These are phyloP conservation scores for Drosophila parvula DNA, from an alignment of 1,140 invertebrate species.

Conservation along the genomic window DNA sequence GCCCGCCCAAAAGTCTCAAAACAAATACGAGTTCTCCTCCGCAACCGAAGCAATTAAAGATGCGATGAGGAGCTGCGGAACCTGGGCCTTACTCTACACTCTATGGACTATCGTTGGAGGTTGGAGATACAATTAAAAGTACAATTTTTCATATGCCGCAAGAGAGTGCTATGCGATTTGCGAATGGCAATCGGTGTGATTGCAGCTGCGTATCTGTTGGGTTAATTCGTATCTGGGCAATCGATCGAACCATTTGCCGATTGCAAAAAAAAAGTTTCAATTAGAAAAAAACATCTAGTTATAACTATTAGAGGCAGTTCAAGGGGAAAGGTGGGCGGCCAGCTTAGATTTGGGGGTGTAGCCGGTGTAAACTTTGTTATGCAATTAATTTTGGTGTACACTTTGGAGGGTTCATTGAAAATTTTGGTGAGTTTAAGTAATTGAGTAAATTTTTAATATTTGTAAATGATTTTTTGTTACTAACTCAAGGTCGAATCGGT, in stretches of 20 bases:
- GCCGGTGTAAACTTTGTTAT: constrained; percentile 52
- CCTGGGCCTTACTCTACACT: neutral
- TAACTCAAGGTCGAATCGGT: too few relatives aligned
- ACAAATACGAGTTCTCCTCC: constrained; percentile 57
- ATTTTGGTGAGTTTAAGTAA: neutral
- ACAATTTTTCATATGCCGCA: constrained; percentile 64
- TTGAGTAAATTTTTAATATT: neutral
- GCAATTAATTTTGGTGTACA: constrained; percentile 58
- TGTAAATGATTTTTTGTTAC: too few relatives aligned
- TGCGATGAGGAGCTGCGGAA: constrained; percentile 35
- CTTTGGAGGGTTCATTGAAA: neutral
- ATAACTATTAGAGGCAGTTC: constrained; percentile 32
- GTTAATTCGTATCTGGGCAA: constrained; percentile 72
- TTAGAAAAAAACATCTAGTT: constrained; percentile 63
- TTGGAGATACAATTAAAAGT: constrained; percentile 65
- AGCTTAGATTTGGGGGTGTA: constrained; percentile 45
- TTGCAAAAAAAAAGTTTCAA: constrained; percentile 45
- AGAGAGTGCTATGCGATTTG: constrained; percentile 28
- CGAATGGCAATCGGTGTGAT: constrained; percentile 35
- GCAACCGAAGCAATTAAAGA: constrained; percentile 62
- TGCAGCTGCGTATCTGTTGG: constrained; percentile 53
- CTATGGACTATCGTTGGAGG: constrained; percentile 5
- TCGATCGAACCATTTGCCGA: constrained; percentile 58
- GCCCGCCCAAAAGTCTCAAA: constrained; percentile 49
- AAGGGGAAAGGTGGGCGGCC: constrained; percentile 14